Evolutionary conservation across 53 echinoderm and acorn worm genomes (phyloP), one percentile per base, ranked within the genome.

Genomic region (Apostichopus leukothele): DNA sequence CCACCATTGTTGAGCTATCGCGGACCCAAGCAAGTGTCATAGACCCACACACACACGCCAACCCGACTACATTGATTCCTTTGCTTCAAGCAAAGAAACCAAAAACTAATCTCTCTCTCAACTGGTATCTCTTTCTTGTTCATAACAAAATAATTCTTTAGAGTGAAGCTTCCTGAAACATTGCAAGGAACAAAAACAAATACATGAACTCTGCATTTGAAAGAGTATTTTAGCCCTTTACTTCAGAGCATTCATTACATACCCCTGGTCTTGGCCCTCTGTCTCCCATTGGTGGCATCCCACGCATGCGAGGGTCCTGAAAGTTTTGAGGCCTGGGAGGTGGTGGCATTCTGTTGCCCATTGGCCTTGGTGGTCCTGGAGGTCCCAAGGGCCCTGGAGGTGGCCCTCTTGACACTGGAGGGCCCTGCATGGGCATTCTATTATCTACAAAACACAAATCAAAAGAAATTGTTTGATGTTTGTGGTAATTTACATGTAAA

Each of bases 381-480:
- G 92, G 94, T 6, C 96, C 96, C 73, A 88, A 87, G 67, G 92
- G 94, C 83, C 91, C 90, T 50, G 90, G 93, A 21, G 94, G 96
- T 57, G 92, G 94, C 86, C 74, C 93, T 90, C 86, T 92, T 88
- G 54, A 89, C 76, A 66, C 93, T 79, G 94, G 96, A 2, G 94
- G 94, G 11, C 93, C 93, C 55, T 94, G 91, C 76, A 89, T 84
- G 78, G 91, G 92, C 84, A 63, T 63, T 67, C 91, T 76, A 39
- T 76, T 76, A 71, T 51, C 86, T 67, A 13, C 67, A 67, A 12
- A 4, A 86, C 22, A 86, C 7, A 57, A 8, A 57, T 57, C 57
- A 57, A 10, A 57, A 9, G 57, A 57, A 9, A 57, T 57, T 57
- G 39, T 39, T 39, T 39, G 2, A 39, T 0, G 39, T 3, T 39